These are phyloP conservation scores for Drosophila athabasca DNA, from an alignment of 1,140 invertebrate genomes.

Conservation along the genomic window DNA sequence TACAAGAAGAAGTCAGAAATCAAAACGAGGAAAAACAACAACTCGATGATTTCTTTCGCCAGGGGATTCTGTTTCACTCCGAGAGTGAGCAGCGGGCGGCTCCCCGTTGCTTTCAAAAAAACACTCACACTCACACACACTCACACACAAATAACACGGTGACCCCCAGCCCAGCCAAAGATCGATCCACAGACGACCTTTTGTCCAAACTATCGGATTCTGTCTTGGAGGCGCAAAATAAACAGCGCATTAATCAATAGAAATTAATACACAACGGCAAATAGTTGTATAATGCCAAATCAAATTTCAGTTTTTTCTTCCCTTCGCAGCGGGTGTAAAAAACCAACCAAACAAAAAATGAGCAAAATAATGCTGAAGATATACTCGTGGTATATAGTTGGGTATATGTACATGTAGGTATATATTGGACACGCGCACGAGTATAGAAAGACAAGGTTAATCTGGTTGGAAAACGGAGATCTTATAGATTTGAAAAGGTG, in stretches of 20 bases:
- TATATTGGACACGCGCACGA: no score
- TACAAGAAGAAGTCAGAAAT: conserved; percentile 62
- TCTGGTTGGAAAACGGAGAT: conserved; percentile 21
- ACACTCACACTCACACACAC: background rate
- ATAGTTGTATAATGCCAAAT: conserved; percentile 79
- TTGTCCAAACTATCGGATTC: conserved; percentile 53
- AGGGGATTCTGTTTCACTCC: conserved; percentile 46
- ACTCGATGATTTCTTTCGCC: conserved; percentile 70
- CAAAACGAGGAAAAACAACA: conserved; percentile 46
- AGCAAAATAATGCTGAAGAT: conserved; percentile 37
- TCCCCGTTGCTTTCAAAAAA: conserved; percentile 60
- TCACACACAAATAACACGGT: conserved; percentile 27
- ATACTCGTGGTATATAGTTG: background rate
- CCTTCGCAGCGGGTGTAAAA: conserved; percentile 36
- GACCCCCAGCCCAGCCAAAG: conserved; percentile 43
- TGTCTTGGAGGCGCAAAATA: conserved; percentile 73
- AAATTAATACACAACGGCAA: conserved; percentile 77
- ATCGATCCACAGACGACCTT: conserved; percentile 27
- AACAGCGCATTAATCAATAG: conserved; percentile 81
- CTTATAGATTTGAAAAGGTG: conserved; percentile 11
- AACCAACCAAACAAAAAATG: conserved; percentile 24
- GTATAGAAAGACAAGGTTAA: conserved; percentile 38
- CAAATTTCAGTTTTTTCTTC: conserved; percentile 65
- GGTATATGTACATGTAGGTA: no score
- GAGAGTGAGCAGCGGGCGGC: conserved; percentile 60